A percentile compares a stretch with the other conserved stretches of the same genome.
Conservation (phyloP, 2,888 invertebrate genomes). For the Macaria notata region DNA sequence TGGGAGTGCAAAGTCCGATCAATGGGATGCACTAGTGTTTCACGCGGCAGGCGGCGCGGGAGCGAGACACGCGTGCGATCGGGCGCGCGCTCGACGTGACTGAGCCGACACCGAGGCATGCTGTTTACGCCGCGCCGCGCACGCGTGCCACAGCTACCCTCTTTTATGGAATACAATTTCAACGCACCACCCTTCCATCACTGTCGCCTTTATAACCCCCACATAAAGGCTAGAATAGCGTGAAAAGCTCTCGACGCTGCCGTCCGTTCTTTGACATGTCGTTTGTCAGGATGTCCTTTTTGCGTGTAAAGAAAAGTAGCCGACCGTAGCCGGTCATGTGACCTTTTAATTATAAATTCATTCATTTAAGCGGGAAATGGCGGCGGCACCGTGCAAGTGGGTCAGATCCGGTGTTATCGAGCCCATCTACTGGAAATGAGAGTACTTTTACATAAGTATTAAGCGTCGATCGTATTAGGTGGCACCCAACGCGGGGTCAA, state of each 20-base stretch:
- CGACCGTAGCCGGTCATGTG: slow-evolving; percentile 21
- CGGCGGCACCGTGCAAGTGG: slow-evolving; percentile 17
- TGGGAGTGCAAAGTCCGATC: slow-evolving; percentile 37
- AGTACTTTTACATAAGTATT: slow-evolving; percentile 2
- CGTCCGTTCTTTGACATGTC: slow-evolving; percentile 20
- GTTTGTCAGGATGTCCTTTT: slow-evolving; percentile 31
- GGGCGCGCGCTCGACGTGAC: slow-evolving; percentile 56
- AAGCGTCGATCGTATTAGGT: background rate
- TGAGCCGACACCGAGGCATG: slow-evolving; percentile 42
- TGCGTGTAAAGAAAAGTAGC: slow-evolving; percentile 28
- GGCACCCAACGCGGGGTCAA: slow-evolving; percentile 6
- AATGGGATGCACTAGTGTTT: slow-evolving; percentile 48
- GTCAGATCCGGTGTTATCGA: slow-evolving; percentile 22
- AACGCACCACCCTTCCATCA: slow-evolving; percentile 33
- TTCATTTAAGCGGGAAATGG: slow-evolving; percentile 24
- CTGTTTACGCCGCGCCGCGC: slow-evolving; percentile 69
- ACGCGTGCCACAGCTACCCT: slow-evolving; percentile 62
- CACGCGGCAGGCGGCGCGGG: slow-evolving; percentile 49
- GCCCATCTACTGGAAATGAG: slow-evolving; percentile 9
- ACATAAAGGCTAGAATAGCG: slow-evolving; percentile 33
- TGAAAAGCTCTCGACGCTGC: slow-evolving; percentile 9
- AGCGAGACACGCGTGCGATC: slow-evolving; percentile 38
- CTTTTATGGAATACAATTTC: slow-evolving; percentile 28
- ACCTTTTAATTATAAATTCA: slow-evolving; percentile 33
- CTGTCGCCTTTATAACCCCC: slow-evolving; percentile 32